Evolutionary conservation across 1,140 invertebrate species (phyloP).

Genomic region (Calycopis cecrops): DNA sequence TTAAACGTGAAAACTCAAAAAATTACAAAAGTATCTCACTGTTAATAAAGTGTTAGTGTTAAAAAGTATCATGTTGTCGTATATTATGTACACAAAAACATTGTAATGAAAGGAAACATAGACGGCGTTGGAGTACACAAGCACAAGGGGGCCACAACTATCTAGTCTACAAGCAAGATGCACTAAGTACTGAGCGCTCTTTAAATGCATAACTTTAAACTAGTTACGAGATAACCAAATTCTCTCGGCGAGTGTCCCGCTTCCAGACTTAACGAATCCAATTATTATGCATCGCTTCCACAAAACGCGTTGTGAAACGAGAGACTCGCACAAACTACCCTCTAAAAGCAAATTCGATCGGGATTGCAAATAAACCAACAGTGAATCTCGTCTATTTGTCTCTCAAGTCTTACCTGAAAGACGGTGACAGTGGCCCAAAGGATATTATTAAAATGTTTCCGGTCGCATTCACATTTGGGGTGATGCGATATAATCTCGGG

Average conservation of each 20-base stretch:
- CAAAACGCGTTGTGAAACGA: constrained; percentile 35
- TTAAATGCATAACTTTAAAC: constrained; percentile 43
- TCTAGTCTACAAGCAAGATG: constrained; percentile 62
- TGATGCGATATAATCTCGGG: constrained; percentile 90
- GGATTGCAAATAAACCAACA: constrained; percentile 70
- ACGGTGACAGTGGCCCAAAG: constrained; percentile 97
- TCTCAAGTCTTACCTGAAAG: constrained; percentile 90
- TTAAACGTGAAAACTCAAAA: constrained; percentile 29
- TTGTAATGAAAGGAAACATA: constrained; percentile 59
- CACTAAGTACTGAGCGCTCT: constrained; percentile 59
- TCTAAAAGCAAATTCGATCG: constrained; percentile 54
- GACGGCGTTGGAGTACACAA: constrained; percentile 69
- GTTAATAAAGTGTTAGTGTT: constrained; percentile 55
- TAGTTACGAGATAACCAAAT: constrained; percentile 34
- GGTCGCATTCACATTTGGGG: constrained; percentile 93
- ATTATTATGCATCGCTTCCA: constrained; percentile 12
- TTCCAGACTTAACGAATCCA: constrained; percentile 18
- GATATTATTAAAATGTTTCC: constrained; percentile 98
- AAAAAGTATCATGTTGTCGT: constrained; percentile 54
- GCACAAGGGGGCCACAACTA: constrained; percentile 59
- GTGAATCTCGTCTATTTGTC: constrained; percentile 50
- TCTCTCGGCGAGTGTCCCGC: constrained; percentile 54
- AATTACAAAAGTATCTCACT: constrained; percentile 20
- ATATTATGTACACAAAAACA: constrained; percentile 62
- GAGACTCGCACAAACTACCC: constrained; percentile 55